These are phyloP conservation scores for Pristionchus pacificus DNA, from an alignment of 1,140 invertebrate genomes.

Conservation along the genomic window DNA sequence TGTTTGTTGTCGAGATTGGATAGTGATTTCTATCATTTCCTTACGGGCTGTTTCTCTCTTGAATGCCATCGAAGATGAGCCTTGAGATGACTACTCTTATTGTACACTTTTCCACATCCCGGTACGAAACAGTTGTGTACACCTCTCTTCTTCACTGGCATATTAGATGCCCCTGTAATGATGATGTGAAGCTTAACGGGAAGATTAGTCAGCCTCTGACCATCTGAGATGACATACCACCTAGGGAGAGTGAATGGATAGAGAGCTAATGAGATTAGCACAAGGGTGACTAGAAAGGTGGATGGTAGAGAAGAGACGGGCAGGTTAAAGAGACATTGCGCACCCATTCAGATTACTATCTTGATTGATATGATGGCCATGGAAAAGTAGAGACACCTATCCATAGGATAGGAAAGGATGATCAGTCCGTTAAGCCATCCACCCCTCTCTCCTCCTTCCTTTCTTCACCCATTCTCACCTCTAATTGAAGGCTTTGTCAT, in stretches of 20 bases:
- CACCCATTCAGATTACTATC: slow-evolving; percentile 3
- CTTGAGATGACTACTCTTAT: slow-evolving; percentile 89
- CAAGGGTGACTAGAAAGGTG: neutral
- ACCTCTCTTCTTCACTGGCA: slow-evolving; percentile 38
- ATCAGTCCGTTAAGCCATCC: too few species aligned
- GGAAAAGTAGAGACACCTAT: too few species aligned
- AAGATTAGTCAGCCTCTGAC: neutral
- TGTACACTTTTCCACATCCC: slow-evolving; percentile 93
- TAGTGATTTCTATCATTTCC: slow-evolving; percentile 64
- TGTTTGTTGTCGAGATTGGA: too few species aligned
- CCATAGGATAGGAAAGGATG: too few species aligned
- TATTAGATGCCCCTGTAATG: slow-evolving; percentile 29
- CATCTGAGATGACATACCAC: slow-evolving; percentile 4
- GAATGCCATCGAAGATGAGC: slow-evolving; percentile 63
- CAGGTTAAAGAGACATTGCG: slow-evolving; percentile 3
- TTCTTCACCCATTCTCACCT: slow-evolving; percentile 14
- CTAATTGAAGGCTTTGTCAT: slow-evolving; percentile 23
- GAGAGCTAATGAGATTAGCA: neutral
- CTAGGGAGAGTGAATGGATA: neutral
- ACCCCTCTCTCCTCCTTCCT: too few species aligned
- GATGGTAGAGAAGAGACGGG: slow-evolving; percentile 10
- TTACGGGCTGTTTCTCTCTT: slow-evolving; percentile 67
- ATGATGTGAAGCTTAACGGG: neutral
- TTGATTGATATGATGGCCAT: too few species aligned
- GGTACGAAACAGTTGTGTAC: slow-evolving; percentile 92